Conservation (phyloP, 2,888 invertebrate genomes). For the Caenorhabditis angaria region DNA sequence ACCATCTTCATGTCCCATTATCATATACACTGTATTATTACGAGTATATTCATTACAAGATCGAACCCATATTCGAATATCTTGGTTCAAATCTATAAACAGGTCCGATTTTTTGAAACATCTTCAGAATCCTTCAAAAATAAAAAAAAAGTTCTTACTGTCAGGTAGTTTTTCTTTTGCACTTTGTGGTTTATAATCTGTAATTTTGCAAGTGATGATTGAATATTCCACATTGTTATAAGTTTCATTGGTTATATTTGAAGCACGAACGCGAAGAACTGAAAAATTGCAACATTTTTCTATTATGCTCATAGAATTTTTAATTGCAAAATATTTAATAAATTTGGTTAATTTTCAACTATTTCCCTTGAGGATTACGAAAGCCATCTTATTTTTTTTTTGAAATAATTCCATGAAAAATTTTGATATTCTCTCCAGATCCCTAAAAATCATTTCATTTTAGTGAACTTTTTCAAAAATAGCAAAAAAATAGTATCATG, state of each 20-base stretch:
- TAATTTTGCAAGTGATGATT: neutral
- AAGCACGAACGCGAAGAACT: neutral
- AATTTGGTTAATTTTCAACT: no score
- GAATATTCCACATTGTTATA: neutral
- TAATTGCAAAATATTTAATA: no score
- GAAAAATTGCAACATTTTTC: no score
- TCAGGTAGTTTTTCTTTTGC: neutral
- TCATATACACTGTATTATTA: neutral
- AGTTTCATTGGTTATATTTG: neutral
- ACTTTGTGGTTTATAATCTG: neutral
- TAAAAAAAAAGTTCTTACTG: neutral
- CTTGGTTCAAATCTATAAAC: neutral
- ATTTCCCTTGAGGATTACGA: no score
- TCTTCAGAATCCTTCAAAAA: no score
- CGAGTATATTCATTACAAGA: neutral
- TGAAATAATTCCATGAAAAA: no score
- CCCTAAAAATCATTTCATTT: no score
- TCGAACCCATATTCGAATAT: neutral
- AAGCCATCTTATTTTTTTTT: no score
- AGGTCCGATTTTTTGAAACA: neutral
- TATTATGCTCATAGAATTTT: no score
- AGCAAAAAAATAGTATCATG: no score
- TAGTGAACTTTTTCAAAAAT: no score
- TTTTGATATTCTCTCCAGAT: no score
- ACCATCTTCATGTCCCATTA: conserved; percentile 7